Percentiles rank a stretch among this genome's conserved stretches.
phyloP scores from a whole-genome alignment of 2,888 invertebrate genomes.

The Mesorhabditis spiculigera region DNA sequence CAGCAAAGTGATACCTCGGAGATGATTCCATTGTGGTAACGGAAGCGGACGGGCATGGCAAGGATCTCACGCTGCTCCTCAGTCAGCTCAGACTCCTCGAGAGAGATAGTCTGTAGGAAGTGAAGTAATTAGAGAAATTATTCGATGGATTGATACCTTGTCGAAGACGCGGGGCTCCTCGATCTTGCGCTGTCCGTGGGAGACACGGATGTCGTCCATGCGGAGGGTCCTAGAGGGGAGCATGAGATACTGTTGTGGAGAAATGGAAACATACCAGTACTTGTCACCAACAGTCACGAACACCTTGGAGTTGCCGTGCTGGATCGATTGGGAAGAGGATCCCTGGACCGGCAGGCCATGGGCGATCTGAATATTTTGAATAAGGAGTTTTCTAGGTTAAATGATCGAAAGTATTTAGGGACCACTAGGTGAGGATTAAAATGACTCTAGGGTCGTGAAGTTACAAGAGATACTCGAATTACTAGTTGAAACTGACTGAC shows the following conservation, averaged over 20 bases:
- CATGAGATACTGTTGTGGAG: too few species aligned
- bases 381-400: too few species aligned
- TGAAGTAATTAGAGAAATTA: not conserved
- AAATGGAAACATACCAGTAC: not conserved
- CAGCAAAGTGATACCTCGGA: conserved; percentile 11
- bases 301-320: not conserved
- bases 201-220: not conserved
- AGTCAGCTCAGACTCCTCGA: conserved; percentile 34
- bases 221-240: not conserved
- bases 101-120: conserved; percentile 11
- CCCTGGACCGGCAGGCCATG: not conserved
- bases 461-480: too few species aligned
- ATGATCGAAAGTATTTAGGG: too few species aligned
- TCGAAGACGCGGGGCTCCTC: conserved; percentile 6
- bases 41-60: conserved; percentile 43
- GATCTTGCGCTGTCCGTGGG: conserved; percentile 4
- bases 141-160: not conserved
- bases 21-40: conserved; percentile 43
- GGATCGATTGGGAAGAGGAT: conserved; percentile 3
- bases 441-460: too few species aligned
- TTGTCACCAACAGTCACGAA: conserved; percentile 3
- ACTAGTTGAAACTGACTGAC: too few species aligned
- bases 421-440: too few species aligned
- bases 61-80: conserved; percentile 32
- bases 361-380: not conserved